phyloP scores from a whole-genome alignment of 2,888 invertebrate genomes.

The Tetranychus piercei region DNA sequence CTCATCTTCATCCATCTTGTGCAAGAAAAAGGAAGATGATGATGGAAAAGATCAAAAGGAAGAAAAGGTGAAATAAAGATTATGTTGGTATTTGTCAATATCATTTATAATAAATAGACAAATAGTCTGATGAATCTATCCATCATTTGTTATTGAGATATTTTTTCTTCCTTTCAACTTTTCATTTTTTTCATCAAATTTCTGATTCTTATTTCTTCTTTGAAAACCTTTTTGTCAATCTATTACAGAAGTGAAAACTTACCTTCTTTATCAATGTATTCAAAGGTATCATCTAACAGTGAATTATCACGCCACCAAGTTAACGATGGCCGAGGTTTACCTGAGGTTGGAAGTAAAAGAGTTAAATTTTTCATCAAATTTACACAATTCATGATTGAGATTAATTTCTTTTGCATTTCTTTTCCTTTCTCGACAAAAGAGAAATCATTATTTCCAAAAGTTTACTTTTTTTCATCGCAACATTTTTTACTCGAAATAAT shows the following conservation, averaged over 20 bases:
- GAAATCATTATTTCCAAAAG: too few species aligned
- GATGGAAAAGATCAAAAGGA: too few species aligned
- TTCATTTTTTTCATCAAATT: background rate
- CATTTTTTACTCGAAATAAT: too few species aligned
- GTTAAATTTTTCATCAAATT: background rate
- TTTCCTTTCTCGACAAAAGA: too few species aligned
- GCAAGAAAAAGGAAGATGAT: too few species aligned
- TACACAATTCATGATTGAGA: background rate
- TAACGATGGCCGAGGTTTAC: conserved; percentile 21
- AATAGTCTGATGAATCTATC: background rate
- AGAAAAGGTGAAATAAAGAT: too few species aligned
- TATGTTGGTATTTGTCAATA: background rate
- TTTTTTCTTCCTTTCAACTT: background rate
- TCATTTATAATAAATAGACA: background rate
- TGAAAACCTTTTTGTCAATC: background rate
- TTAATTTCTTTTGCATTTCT: too few species aligned
- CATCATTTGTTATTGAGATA: background rate
- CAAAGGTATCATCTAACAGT: conserved; percentile 21
- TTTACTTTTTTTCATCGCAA: too few species aligned
- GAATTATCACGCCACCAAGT: conserved; percentile 22
- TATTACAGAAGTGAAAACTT: background rate
- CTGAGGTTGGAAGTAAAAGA: background rate
- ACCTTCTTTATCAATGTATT: conserved; percentile 23
- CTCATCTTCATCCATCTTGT: conserved; percentile 1
- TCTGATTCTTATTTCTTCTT: background rate